Base-by-base conservation (phyloP, 2,797 vertebrate genomes). In the Pseudomugil gertrudae region DNA sequence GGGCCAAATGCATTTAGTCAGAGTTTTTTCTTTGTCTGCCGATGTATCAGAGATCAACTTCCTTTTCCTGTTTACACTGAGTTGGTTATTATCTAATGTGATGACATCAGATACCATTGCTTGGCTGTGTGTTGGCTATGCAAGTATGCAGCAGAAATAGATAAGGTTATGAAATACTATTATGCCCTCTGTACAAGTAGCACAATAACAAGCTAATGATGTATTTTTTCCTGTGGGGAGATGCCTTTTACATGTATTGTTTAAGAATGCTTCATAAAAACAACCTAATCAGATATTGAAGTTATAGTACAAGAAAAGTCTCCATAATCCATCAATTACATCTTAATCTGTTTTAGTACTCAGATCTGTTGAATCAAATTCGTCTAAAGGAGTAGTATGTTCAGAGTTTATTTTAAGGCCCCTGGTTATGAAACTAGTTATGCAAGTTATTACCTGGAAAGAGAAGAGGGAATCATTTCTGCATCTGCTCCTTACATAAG, bases 61-160 rank as follows among this genome's bases (percentile, higher is more conserved):
- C 90, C 90, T 82, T 84, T 90, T 91, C 90, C 89, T 91, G 90
- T 90, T 90, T 91, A 91, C 84, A 67, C 64, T 81, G 67, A 69
- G 66, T 77, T 83, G 85, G 84, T 88, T 84, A 82, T 88, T 86
- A 82, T 85, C 85, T 78, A 81, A 81, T 85, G 83, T 63, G 78
- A 84, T 88, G 87, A 86, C 84, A 85, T 87, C 83, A 87, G 87
- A 89, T 85, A 79, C 74, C 74, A 30, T 67, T 43, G 61, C 73
- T 43, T 70, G 64, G 71, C 59, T 70, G 43, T 1, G 27, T 54
- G 77, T 67, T 76, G 45, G 69, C 74, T 52, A 59, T 76, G 69
- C 29, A 63, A 79, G 66, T n/a, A 71, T 52, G 66, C 54, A 56
- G 74, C 23, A 55, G 79, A 66, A 66, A 84, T 84, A 89, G 80